Conservation (phyloP, 1,140 invertebrate species). For the Stenopsyche tienmushanensis region DNA sequence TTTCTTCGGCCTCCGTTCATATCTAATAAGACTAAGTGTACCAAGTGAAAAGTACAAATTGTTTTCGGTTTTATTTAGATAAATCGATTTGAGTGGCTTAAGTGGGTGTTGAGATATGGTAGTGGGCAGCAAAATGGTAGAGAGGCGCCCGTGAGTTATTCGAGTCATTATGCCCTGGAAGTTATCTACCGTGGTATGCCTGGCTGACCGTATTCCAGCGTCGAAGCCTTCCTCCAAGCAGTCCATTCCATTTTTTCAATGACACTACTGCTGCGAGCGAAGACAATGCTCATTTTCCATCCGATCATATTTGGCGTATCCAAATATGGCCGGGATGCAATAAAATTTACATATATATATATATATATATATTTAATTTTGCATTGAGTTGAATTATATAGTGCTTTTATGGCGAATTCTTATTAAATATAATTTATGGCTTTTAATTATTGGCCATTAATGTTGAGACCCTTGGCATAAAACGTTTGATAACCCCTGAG, state of each 20-base stretch:
- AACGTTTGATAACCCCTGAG: constrained; percentile 20
- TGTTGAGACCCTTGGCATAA: not conserved
- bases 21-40: too few species aligned
- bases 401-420: too few species aligned
- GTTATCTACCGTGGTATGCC: constrained; percentile 15
- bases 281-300: not conserved
- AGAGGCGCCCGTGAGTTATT: constrained; percentile 21
- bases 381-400: too few species aligned
- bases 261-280: not conserved
- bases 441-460: not conserved
- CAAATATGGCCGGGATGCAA: not conserved
- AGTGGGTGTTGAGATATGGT: constrained; percentile 27
- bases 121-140: constrained; percentile 4
- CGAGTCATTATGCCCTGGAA: constrained; percentile 17
- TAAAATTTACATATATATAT: too few species aligned
- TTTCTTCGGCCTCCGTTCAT: too few species aligned
- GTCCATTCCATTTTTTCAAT: not conserved
- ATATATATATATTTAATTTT: too few species aligned
- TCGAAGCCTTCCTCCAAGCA: not conserved
- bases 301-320: not conserved
- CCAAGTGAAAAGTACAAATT: constrained; percentile 22
- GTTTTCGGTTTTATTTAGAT: constrained; percentile 25
- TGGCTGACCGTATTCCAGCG: constrained; percentile 1
- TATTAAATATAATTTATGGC: too few species aligned
- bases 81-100: constrained; percentile 16